Evolutionary conservation across 2,797 vertebrate species (phyloP).

Genomic region (Botia almorhae): DNA sequence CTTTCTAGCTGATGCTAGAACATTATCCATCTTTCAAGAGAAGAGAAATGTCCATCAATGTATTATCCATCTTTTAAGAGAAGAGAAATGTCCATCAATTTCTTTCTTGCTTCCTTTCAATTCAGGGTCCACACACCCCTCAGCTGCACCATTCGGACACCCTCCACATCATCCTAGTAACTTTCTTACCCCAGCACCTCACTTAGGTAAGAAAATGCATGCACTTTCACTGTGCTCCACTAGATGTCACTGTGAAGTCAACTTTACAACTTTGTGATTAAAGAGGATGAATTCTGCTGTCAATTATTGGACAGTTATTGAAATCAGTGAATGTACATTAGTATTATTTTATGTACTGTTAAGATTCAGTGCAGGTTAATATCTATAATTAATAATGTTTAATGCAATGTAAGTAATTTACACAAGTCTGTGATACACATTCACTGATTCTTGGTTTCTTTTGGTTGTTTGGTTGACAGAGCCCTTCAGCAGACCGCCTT

Average conservation of each 20-base stretch:
- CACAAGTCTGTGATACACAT: conserved; percentile 3
- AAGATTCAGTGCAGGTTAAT: background rate
- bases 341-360: too few species aligned
- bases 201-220: conserved; percentile 81
- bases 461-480: conserved; percentile 74
- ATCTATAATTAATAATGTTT: background rate
- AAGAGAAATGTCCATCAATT: background rate
- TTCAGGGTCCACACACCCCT: conserved; percentile 88
- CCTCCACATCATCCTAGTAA: conserved; percentile 91
- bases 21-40: too few species aligned
- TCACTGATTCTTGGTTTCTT: background rate
- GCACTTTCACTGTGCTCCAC: background rate
- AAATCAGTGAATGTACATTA: background rate
- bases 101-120: background rate
- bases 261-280: background rate
- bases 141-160: conserved; percentile 88
- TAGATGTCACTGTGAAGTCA: conserved; percentile 12
- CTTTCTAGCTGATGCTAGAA: too few species aligned
- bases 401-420: too few species aligned
- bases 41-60: too few species aligned
- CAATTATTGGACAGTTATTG: too few species aligned
- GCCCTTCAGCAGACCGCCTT: conserved; percentile 88
- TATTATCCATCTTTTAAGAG: background rate
- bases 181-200: conserved; percentile 91
- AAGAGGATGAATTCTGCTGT: background rate